Conservation (phyloP, 2,797 vertebrate genomes). For the Falco rusticolus region DNA sequence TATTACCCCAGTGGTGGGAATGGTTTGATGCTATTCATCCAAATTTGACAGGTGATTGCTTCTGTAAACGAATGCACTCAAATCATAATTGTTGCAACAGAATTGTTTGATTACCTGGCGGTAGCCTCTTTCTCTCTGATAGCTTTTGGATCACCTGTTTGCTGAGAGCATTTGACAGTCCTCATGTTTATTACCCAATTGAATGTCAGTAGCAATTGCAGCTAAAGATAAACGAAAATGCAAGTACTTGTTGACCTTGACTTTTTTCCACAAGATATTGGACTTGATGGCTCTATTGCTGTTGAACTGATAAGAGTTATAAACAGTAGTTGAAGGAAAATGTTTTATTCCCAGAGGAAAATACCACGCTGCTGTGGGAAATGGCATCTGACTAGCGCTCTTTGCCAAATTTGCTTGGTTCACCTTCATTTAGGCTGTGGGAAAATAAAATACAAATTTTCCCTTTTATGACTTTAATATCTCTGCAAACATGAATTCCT, state of each 20-base stretch:
- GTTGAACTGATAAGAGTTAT: slow-evolving; percentile 84
- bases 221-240: slow-evolving; percentile 85
- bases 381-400: slow-evolving; percentile 77
- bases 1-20: slow-evolving; percentile 55
- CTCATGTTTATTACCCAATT: slow-evolving; percentile 85
- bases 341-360: slow-evolving; percentile 90
- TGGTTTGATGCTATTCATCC: slow-evolving; percentile 58
- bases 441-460: slow-evolving; percentile 75
- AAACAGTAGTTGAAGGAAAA: slow-evolving; percentile 88
- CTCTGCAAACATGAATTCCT: slow-evolving; percentile 64
- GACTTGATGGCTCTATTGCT: slow-evolving; percentile 88
- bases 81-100: slow-evolving; percentile 79
- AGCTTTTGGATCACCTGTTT: slow-evolving; percentile 82
- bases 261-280: slow-evolving; percentile 83
- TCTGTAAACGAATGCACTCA: slow-evolving; percentile 75
- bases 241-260: slow-evolving; percentile 87
- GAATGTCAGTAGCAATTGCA: slow-evolving; percentile 81
- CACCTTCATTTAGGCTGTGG: slow-evolving; percentile 82
- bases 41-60: slow-evolving; percentile 77
- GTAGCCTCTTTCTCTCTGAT: slow-evolving; percentile 78
- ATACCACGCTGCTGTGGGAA: slow-evolving; percentile 85
- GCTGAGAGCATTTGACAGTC: slow-evolving; percentile 79
- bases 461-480: slow-evolving; percentile 73
- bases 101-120: slow-evolving; percentile 84
- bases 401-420: slow-evolving; percentile 75